Conservation (phyloP, 2,113 vertebrate genomes). For the Python bivittatus region DNA sequence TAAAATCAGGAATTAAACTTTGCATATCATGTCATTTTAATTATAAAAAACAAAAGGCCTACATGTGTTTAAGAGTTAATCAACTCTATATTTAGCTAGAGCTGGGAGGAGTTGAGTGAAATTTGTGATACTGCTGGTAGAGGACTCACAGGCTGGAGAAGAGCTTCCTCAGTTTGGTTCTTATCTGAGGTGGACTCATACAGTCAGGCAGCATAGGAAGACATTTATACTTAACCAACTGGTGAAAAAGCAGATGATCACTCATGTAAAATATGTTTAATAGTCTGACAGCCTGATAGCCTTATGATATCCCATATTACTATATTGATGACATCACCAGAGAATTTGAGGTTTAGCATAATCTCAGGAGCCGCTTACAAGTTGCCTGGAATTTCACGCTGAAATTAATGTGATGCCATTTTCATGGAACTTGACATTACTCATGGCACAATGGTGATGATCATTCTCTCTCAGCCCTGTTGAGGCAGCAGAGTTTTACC, state of each 20-base stretch:
- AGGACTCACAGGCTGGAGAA: background rate
- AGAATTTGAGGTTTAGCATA: constrained; percentile 47
- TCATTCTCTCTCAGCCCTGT: constrained; percentile 57
- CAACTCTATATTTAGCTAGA: background rate
- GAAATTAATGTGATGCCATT: constrained; percentile 63
- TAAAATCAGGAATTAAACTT: background rate
- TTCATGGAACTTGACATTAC: constrained; percentile 70
- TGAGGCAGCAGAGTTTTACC: constrained; percentile 61
- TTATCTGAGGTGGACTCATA: background rate
- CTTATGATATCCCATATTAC: constrained; percentile 22
- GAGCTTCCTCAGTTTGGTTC: background rate
- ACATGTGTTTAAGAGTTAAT: background rate
- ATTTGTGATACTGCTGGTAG: background rate
- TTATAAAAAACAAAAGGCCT: background rate
- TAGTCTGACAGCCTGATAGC: background rate
- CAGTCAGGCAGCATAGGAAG: background rate
- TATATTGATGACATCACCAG: constrained; percentile 21
- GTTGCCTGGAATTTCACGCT: constrained; percentile 55
- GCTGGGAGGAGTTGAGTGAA: background rate
- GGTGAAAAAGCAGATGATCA: constrained; percentile 8
- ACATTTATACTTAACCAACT: background rate
- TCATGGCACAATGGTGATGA: constrained; percentile 63
- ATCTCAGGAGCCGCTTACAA: constrained; percentile 53
- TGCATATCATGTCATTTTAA: background rate
- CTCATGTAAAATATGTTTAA: constrained; percentile 5